Evolutionary conservation across 1,140 invertebrate genomes (phyloP), one percentile per base, ranked within the genome.

Genomic region (Zaprionus tsacasi): DNA sequence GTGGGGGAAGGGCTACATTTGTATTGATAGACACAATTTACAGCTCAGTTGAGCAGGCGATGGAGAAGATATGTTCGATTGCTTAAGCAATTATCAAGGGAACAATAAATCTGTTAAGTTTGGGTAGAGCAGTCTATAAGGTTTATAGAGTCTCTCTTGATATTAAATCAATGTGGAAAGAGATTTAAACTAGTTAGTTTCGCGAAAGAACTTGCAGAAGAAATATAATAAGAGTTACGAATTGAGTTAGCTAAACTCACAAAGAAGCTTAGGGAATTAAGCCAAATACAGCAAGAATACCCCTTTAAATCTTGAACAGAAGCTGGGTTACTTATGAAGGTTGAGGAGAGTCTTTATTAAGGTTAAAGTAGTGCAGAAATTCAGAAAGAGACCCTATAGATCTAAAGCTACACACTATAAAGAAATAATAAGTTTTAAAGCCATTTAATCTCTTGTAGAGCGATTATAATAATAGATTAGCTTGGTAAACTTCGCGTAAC

Each of bases 21-120:
- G n/a, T 45, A 45, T 45, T 45, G 40, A 45, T 70, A 40, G 33
- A 69, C 33, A 70, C 40, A 57, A 40, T 69, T 69, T 25, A 36
- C 48, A 59, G 54, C 35, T 38, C 15, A 48, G 25, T 57, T 45
- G 13, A 33, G 17, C 30, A 21, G 40, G 13, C 30, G 1, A 15
- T 35, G 11, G 38, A 45, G 21, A 21, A 52, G 56, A 48, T 11
- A 50, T 21, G 21, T 73, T 57, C 27, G 58, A 70, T 50, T 73
- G 30, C 48, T 38, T 48, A 48, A 15, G 27, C 36, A 68, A 60
- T 30, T 45, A 43, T 56, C 40, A 40, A 35, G 38, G 21, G 60
- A 21, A 3, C 40, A 21, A 57, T 38, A 21, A 25, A 17, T 40
- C 54, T 11, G 0, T 11, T 6, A n/a, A 15, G 11, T 33, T 10